A percentile compares a stretch with the other conserved stretches of the same genome.
Evolutionary conservation across 2,797 vertebrate genomes (phyloP).

Genomic region (Microcaecilia unicolor): DNA sequence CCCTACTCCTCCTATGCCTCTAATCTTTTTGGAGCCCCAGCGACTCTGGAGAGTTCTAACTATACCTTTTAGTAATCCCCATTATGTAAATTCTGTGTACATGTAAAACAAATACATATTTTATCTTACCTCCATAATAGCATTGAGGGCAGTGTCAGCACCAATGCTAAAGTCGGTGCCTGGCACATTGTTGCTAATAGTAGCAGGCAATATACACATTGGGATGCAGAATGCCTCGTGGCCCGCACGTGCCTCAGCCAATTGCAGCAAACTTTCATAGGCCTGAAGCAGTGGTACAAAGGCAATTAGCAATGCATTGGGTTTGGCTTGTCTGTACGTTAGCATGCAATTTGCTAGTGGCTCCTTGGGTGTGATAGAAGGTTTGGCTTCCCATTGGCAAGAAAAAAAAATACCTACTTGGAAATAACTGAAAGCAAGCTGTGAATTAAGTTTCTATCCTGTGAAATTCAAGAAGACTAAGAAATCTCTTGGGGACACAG

Average conservation of each 20-base stretch:
- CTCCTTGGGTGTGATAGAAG: slow-evolving; percentile 63
- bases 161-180: slow-evolving; percentile 84
- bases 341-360: slow-evolving; percentile 37
- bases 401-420: background rate
- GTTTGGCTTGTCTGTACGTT: background rate
- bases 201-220: slow-evolving; percentile 81
- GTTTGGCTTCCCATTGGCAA: slow-evolving; percentile 59
- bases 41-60: no score
- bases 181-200: slow-evolving; percentile 92
- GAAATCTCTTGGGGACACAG: no score
- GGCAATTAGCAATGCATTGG: slow-evolving; percentile 26
- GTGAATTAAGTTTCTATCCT: no score
- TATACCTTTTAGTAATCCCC: no score
- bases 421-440: no score
- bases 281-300: slow-evolving; percentile 70
- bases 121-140: slow-evolving; percentile 82
- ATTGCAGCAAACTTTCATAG: slow-evolving; percentile 67
- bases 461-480: no score
- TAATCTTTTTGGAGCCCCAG: no score
- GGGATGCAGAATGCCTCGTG: slow-evolving; percentile 82
- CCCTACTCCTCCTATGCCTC: no score
- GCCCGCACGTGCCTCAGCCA: slow-evolving; percentile 57
- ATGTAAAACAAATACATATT: no score
- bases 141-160: slow-evolving; percentile 80
- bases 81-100: no score